Conservation (phyloP, 2,888 invertebrate species). For the Pandemis corylana region DNA sequence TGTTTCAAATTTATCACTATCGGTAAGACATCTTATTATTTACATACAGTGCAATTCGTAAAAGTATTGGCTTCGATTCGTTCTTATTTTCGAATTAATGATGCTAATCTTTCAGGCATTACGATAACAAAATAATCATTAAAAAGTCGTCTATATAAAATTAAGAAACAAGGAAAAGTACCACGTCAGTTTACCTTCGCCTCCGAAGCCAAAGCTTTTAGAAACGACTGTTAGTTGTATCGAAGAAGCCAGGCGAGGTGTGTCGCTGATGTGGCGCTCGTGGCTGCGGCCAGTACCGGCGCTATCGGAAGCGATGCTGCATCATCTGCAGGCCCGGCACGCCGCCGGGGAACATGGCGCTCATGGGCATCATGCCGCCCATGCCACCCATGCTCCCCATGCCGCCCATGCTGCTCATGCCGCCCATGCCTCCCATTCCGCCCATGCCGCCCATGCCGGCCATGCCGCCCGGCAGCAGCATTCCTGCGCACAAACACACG, state of each 20-base stretch:
- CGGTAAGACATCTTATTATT: conserved; percentile 24
- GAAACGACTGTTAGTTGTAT: conserved; percentile 15
- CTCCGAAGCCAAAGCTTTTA: conserved; percentile 18
- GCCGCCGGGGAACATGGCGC: conserved; percentile 81
- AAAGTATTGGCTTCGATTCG: conserved; percentile 14
- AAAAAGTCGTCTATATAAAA: conserved; percentile 6
- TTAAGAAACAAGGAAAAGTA: background rate
- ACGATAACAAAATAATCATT: background rate
- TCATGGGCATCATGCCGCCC: conserved; percentile 82
- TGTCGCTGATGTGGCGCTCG: conserved; percentile 45
- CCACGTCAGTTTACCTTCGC: conserved; percentile 12
- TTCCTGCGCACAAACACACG: conserved; percentile 67
- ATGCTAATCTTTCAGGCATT: background rate
- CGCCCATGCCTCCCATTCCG: conserved; percentile 67
- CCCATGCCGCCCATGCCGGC: conserved; percentile 61
- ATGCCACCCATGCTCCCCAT: conserved; percentile 72
- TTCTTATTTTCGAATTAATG: background rate
- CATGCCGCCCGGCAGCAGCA: conserved; percentile 70
- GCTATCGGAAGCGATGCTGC: conserved; percentile 95
- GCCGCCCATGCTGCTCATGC: conserved; percentile 67
- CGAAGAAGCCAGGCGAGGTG: conserved; percentile 51
- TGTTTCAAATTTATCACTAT: conserved; percentile 14
- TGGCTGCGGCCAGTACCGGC: conserved; percentile 2
- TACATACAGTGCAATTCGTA: conserved; percentile 19
- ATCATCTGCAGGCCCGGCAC: conserved; percentile 86